phyloP scores from a whole-genome alignment of 2,797 vertebrate species.

The Tiaroga cobitis region DNA sequence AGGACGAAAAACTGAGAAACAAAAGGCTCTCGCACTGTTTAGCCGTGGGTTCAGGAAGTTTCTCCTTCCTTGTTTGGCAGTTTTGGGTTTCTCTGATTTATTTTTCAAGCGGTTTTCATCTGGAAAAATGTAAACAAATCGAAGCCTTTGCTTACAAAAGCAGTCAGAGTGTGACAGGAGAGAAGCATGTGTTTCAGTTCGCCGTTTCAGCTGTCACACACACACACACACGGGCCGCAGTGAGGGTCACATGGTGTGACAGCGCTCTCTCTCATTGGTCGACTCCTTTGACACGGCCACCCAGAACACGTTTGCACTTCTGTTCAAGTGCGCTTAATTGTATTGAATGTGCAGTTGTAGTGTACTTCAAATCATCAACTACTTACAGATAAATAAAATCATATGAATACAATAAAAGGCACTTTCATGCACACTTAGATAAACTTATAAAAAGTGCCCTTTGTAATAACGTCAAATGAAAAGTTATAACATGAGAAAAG shows the following conservation, averaged over 20 bases:
- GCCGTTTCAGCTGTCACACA: not conserved
- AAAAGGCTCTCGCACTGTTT: not conserved
- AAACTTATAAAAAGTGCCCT: not conserved
- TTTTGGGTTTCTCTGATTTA: not conserved
- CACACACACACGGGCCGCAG: not conserved
- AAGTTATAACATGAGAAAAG: not conserved
- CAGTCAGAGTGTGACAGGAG: not conserved
- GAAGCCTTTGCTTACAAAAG: not conserved
- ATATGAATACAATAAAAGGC: not conserved
- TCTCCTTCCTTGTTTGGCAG: not conserved
- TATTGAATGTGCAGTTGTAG: not conserved
- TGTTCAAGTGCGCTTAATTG: not conserved
- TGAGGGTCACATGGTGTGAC: not conserved
- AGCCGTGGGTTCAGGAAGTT: not conserved
- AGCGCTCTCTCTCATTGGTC: not conserved
- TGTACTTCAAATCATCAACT: not conserved
- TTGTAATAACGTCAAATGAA: not conserved
- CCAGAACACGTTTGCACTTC: not conserved
- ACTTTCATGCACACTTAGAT: not conserved
- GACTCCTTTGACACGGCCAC: not conserved
- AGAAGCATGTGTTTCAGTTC: not conserved
- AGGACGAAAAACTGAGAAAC: not conserved
- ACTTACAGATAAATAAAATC: not conserved
- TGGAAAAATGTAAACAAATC: constrained; percentile 4
- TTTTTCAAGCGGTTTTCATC: constrained; percentile 4